Evolutionary conservation across 2,797 vertebrate species (phyloP).

Genomic region (Odontamblyopus rebecca): DNA sequence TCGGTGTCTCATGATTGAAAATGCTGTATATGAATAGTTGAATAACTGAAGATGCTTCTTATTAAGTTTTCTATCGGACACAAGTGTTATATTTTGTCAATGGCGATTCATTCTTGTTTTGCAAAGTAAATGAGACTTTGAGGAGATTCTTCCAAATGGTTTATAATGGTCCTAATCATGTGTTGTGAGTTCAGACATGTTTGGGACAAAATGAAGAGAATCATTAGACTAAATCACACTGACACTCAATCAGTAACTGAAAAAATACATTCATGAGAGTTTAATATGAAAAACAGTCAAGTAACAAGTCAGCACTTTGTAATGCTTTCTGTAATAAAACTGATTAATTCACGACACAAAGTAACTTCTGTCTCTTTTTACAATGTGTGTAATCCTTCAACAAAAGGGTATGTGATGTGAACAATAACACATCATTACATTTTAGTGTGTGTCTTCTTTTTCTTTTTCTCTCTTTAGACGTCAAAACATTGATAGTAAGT

Average conservation of each 20-base stretch:
- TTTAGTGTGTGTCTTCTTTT: not conserved
- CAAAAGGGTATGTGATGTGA: not conserved
- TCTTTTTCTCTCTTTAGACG: not conserved
- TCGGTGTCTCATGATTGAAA: too few species aligned
- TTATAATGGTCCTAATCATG: not conserved
- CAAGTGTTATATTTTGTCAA: not conserved
- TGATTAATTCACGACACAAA: not conserved
- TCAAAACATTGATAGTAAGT: not conserved
- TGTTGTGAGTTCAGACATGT: slow-evolving; percentile 2
- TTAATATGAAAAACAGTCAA: not conserved
- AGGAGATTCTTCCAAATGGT: not conserved
- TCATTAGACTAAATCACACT: slow-evolving; percentile 7
- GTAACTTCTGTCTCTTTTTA: slow-evolving; percentile 6
- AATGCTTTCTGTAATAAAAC: slow-evolving; percentile 6
- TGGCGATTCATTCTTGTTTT: not conserved
- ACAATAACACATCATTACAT: not conserved
- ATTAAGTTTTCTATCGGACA: not conserved
- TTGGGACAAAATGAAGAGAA: not conserved
- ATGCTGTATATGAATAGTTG: too few species aligned
- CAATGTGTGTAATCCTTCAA: slow-evolving; percentile 7
- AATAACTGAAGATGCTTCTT: too few species aligned
- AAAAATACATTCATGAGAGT: slow-evolving; percentile 7
- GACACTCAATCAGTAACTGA: not conserved
- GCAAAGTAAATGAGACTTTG: not conserved
- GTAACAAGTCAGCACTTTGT: slow-evolving; percentile 4